Evolutionary conservation across 1,140 invertebrate species (phyloP).

Genomic region (Diabrotica virgifera): DNA sequence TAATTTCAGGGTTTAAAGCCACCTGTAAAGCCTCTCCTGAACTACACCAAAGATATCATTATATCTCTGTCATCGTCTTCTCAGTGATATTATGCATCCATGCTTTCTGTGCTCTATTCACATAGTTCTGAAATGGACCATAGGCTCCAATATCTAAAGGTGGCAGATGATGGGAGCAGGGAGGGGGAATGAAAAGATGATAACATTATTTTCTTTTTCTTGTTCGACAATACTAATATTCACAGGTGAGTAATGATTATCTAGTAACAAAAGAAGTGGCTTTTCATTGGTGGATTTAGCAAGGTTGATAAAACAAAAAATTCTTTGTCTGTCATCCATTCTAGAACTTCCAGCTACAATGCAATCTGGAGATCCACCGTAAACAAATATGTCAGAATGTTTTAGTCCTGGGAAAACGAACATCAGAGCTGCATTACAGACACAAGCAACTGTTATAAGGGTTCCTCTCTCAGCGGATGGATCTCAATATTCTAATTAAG

Average conservation of each 20-base stretch:
- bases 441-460: no score
- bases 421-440: no score
- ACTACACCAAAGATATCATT: neutral
- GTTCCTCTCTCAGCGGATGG: no score
- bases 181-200: constrained; percentile 46
- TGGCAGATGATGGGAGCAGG: constrained; percentile 47
- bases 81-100: neutral
- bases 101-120: no score
- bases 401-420: no score
- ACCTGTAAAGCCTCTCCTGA: no score
- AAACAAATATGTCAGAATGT: no score
- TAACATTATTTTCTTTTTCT: constrained; percentile 42
- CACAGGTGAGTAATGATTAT: constrained; percentile 38
- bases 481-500: no score
- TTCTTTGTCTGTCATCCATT: constrained; percentile 39
- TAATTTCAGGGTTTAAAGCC: neutral
- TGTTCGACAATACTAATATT: constrained; percentile 28
- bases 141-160: constrained; percentile 46
- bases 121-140: constrained; percentile 35
- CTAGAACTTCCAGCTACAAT: constrained; percentile 29
- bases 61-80: constrained; percentile 4
- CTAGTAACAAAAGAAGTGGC: constrained; percentile 37
- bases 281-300: constrained; percentile 32
- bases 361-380: no score
- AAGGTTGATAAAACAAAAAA: constrained; percentile 36